Base-by-base conservation (phyloP, 2,888 invertebrate species). In the Tigriopus californicus region DNA sequence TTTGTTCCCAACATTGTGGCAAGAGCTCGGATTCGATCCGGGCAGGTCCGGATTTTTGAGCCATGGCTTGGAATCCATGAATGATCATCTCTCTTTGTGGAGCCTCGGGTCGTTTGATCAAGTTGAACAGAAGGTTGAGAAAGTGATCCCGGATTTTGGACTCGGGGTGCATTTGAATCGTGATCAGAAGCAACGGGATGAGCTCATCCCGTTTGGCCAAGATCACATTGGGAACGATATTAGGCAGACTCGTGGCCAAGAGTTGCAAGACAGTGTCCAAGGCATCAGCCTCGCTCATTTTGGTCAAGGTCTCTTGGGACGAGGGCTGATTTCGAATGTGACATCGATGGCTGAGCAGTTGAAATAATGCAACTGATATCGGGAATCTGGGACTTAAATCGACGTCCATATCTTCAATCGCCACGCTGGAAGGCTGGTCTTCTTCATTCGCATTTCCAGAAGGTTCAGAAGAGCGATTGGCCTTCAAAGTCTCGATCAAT, bases 1-100 rank as follows among this genome's bases (percentile, higher is more conserved):
- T 76, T 70, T 81, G 81, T 66, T 82, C 80, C 82, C 82, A 83
- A 67, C 81, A 81, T 64, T 80, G 78, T 0, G 81, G 81, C 51
- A 83, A 70, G 59, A 83, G 74, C 69, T 82, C 81, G 61, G 78
- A 77, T 66, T 80, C 78, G n/a, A 80, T 75, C 56, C 79, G 67
- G 20, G 73, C 71, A 13, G 71, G 69, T 18, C 73, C 72, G 2
- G 71, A 70, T 13, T 67, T 60, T 41, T 55, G 59, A 20, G 57
- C 61, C 22, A 60, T 52, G 11, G 47, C 56, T 13, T 58, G 60
- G 33, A 61, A 51, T 75, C 78, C 78, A 59, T 75, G 71, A 62
- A 79, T 68, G 64, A 79, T 77, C 64, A 74, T 70, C 63, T 72
- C 74, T 67, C 83, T 72, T 68, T 83, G 82, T 40, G 77, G 76